A percentile compares a stretch with the other conserved stretches of the same genome.
Conservation (phyloP, 2,797 vertebrate species). For the Sebastolobus altivelis region DNA sequence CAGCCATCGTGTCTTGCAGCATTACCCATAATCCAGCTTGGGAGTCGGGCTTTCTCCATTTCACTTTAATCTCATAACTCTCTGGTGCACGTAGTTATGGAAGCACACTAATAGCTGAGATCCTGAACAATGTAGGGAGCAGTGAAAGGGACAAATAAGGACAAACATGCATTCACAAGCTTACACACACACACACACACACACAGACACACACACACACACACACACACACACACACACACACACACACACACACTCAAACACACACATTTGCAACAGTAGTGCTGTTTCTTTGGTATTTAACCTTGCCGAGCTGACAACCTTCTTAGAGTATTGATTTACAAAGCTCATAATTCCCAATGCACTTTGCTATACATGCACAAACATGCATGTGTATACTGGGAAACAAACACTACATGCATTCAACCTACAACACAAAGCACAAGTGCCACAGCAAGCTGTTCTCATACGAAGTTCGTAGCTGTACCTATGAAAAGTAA, state of each 20-base stretch:
- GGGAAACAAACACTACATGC: neutral
- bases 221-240: conserved; percentile 21
- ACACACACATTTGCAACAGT: conserved; percentile 8
- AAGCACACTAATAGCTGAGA: conserved; percentile 20
- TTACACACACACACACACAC: conserved; percentile 10
- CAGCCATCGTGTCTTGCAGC: conserved; percentile 22
- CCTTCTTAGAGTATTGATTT: conserved; percentile 35
- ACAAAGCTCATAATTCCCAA: neutral
- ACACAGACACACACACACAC: conserved; percentile 13
- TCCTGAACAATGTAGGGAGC: neutral
- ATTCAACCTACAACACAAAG: neutral
- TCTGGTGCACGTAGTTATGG: conserved; percentile 7
- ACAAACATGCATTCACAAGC: conserved; percentile 20
- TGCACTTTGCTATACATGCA: neutral
- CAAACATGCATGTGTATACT: neutral
- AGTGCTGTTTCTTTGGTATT: conserved; percentile 8
- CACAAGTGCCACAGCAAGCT: neutral
- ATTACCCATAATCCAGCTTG: conserved; percentile 48
- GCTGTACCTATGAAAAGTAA: no score
- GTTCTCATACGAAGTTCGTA: no score
- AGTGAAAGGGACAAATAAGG: conserved; percentile 18
- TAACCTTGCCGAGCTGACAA: conserved; percentile 29
- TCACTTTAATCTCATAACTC: conserved; percentile 48
- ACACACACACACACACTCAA: conserved; percentile 7
- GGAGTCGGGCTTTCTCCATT: conserved; percentile 43